phyloP scores from a whole-genome alignment of 2,797 vertebrate genomes.

The Etheostoma nigrum region DNA sequence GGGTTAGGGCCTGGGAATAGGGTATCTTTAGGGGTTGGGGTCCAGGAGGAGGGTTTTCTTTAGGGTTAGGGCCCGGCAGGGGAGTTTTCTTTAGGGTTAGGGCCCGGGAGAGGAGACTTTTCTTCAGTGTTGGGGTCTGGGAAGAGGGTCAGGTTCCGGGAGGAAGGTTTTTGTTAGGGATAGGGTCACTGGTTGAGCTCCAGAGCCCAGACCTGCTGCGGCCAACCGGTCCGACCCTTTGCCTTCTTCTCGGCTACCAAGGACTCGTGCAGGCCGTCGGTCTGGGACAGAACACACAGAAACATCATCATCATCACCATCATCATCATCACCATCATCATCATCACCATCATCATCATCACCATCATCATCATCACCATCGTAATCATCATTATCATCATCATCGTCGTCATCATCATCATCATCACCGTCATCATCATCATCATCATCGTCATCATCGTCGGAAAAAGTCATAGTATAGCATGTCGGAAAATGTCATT shows the following conservation, averaged over 20 bases:
- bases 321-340: not conserved
- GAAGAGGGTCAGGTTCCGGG: no score
- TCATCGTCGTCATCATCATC: not conserved
- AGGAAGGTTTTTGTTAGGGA: not conserved
- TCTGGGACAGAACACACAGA: slow-evolving; percentile 65
- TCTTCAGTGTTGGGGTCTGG: no score
- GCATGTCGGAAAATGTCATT: no score
- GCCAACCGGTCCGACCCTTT: slow-evolving; percentile 96
- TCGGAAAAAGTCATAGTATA: not conserved
- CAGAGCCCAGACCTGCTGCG: slow-evolving; percentile 97
- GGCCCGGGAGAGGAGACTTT: no score
- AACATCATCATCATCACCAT: not conserved
- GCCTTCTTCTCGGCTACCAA: slow-evolving; percentile 90
- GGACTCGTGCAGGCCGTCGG: slow-evolving; percentile 87
- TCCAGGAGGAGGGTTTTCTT: not conserved
- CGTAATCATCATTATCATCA: not conserved
- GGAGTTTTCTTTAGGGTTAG: no score
- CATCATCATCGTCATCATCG: not conserved
- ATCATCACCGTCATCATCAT: not conserved
- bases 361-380: not conserved
- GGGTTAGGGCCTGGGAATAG: slow-evolving; percentile 54
- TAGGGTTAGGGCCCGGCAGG: slow-evolving; percentile 57
- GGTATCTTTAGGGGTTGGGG: no score
- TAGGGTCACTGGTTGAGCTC: slow-evolving; percentile 92
- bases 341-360: not conserved